Base-by-base conservation (phyloP, 2,797 vertebrate species). In the Xenopus petersii region DNA sequence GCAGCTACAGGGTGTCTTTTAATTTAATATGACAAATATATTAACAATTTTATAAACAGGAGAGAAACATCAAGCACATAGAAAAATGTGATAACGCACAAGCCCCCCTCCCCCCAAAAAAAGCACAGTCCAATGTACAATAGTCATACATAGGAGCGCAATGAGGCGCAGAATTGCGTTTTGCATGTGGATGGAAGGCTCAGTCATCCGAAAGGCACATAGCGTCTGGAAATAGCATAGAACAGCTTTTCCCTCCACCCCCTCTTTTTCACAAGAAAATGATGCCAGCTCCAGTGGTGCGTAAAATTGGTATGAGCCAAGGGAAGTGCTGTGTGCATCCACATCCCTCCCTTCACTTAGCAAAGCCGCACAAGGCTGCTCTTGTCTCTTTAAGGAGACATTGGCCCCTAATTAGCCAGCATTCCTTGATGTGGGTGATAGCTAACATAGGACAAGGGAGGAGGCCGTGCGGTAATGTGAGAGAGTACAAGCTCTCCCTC, bases 261-360 rank as follows among this genome's bases (percentile, higher is more conserved):
- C 63, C 17, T 3, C 42, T 26, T 51, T 55, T 83, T 87, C 87
- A 84, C 86, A 81, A 69, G 86, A 84, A 86, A 84, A 88, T 84
- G 80, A 87, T 83, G 87, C 85, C 78, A 79, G 85, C 86, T 87
- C 87, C 85, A 87, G 83, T 77, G 81, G 88, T 78, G 88, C 85
- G 87, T 84, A 84, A 87, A 89, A 89, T 88, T 85, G 87, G 84
- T 86, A 84, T 83, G 87, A 87, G 82, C 82, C 79, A 76, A 82
- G 83, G 83, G 81, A 80, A 82, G 85, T 66, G 75, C 84, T 83
- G 81, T 81, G 79, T 70, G 84, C 58, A 26, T 17, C 73, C 81
- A 16, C 83, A 83, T 81, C 84, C 81, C 76, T 81, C 84, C 82
- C 85, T 79, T 73, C 86, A 83, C 84, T 87, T 86, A 80, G 82